Base-by-base conservation (phyloP, 2,888 invertebrate genomes). In the Plebejus melissa region DNA sequence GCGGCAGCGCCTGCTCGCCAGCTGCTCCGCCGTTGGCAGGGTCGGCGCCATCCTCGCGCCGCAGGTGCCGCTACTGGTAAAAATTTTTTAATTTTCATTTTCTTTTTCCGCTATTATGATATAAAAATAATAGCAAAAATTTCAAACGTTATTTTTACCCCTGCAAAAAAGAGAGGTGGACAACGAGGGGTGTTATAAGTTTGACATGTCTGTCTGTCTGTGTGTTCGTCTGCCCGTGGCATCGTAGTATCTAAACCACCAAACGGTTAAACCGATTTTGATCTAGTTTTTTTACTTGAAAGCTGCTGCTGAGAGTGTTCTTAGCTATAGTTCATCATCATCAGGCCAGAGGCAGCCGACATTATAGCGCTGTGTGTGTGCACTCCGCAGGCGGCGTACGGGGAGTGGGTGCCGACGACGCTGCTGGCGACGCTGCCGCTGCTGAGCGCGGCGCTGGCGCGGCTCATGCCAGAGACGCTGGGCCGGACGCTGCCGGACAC, bases 1-100 rank as follows among this genome's bases (percentile, higher is more conserved):
- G 32, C 94, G 96, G 9, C 96, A 96, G 84, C 95, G 95, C 60
- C 90, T 96, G 81, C 93, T 96, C 69, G 96, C 96, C 4, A 91
- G 95, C 41, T 96, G 96, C 87, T 96, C 96, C 75, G 96, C 96
- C 90, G 91, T 95, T 80, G 96, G 96, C 54, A 92, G 96, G 22
- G 84, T 96, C 76, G 96, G 96, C 0, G 95, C 96, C 16, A 96
- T 96, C 86, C 85, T 96, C 76, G 96, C 96, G 57, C 96, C 96
- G 5, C 96, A 96, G 85, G 95, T 96, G 9, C 95, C 95, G 28
- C 86, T 96, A 74, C 84, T 96, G 91, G 95, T 95, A 82, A 85
- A 87, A 74, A 65, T 6, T 69, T 74, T 6, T 41, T 46, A 46
- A 46, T 46, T 22, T 22, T 22, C 22, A 46, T 38, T 38, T 38